Conservation (phyloP, 1,140 invertebrate species). For the Pararge aegeria region DNA sequence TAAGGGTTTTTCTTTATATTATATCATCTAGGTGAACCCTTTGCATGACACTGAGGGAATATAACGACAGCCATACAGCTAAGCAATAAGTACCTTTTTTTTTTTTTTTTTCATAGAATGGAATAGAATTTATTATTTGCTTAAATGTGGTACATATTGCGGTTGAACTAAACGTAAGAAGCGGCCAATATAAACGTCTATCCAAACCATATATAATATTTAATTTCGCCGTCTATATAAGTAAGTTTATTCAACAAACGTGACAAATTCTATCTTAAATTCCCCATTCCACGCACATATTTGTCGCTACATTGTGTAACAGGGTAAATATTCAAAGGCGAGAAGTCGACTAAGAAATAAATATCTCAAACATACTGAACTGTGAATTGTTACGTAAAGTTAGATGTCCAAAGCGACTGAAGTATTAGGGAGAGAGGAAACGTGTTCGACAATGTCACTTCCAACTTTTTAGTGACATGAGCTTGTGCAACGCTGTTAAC, state of each 20-base stretch:
- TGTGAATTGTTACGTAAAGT: conserved; percentile 39
- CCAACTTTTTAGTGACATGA: conserved; percentile 22
- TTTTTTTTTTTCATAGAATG: too few species aligned
- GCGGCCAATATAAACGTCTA: not conserved
- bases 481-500: conserved; percentile 2
- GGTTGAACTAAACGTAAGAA: too few species aligned
- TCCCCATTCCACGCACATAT: conserved; percentile 30
- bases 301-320: conserved; percentile 30
- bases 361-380: conserved; percentile 31
- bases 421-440: conserved; percentile 42
- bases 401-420: conserved; percentile 34
- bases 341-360: conserved; percentile 31
- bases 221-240: not conserved
- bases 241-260: conserved; percentile 15
- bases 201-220: not conserved
- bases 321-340: conserved; percentile 30
- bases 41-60: too few species aligned
- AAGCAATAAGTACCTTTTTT: too few species aligned
- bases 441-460: conserved; percentile 43
- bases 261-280: conserved; percentile 24
- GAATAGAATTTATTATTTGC: too few species aligned
- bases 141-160: too few species aligned
- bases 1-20: too few species aligned
- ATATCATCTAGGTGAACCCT: too few species aligned
- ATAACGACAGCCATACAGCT: too few species aligned